phyloP scores from a whole-genome alignment of 64 coral and sea anemone genomes.

The Catalaphyllia jardinei region DNA sequence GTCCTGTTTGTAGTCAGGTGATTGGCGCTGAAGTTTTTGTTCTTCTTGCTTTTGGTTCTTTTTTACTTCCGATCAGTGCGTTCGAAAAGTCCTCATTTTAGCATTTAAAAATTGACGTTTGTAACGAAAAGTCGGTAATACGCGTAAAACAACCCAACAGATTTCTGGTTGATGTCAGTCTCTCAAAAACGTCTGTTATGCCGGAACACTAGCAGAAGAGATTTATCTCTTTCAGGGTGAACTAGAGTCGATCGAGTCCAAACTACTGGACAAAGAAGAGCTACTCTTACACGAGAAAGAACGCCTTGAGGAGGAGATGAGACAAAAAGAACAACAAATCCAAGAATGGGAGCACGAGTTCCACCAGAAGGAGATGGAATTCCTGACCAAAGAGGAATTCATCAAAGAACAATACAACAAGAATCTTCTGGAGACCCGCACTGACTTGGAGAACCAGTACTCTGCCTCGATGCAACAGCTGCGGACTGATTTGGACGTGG shows the following conservation, averaged over 20 bases:
- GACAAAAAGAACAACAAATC: constrained; percentile 78
- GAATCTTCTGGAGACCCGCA: constrained; percentile 57
- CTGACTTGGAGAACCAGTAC: constrained; percentile 82
- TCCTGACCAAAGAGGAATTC: constrained; percentile 64
- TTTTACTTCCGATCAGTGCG: too few relatives aligned
- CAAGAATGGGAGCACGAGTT: constrained; percentile 96
- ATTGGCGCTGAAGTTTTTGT: too few relatives aligned
- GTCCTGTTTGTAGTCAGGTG: too few relatives aligned
- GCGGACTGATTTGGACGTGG: constrained; percentile 61
- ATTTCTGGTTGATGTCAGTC: too few relatives aligned
- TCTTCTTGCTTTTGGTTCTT: too few relatives aligned
- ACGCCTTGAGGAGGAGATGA: constrained; percentile 81
- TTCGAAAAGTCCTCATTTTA: too few relatives aligned
- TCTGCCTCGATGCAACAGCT: constrained; percentile 65
- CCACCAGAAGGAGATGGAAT: constrained; percentile 82
- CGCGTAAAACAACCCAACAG: too few relatives aligned
- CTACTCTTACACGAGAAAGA: constrained; percentile 76
- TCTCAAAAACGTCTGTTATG: too few relatives aligned
- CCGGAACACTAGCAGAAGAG: background rate
- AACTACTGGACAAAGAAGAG: constrained; percentile 84
- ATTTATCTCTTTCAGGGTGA: constrained; percentile 58
- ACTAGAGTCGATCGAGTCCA: constrained; percentile 85
- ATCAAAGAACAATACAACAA: constrained; percentile 67
- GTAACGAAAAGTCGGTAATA: too few relatives aligned
- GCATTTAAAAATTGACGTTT: too few relatives aligned